Percentiles rank a stretch among this genome's conserved stretches.
phyloP scores from a whole-genome alignment of 1,140 invertebrate species.

The Latrodectus geometricus region DNA sequence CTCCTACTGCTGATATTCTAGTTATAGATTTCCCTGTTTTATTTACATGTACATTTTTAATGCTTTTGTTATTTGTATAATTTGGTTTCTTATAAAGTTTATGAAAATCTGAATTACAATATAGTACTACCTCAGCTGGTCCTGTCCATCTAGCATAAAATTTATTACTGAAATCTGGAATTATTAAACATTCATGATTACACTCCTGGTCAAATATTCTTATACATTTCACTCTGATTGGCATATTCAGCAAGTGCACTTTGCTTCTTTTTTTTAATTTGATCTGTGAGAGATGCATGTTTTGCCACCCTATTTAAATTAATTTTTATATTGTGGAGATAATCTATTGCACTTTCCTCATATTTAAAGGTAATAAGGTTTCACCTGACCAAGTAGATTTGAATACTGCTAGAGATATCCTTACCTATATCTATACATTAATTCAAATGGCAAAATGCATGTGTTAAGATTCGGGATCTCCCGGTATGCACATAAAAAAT shows the following conservation, averaged over 20 bases:
- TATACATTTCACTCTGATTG: neutral
- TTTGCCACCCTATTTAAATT: neutral
- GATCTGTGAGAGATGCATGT: neutral
- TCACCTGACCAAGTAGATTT: neutral
- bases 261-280: neutral
- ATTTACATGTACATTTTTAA: neutral
- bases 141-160: constrained; percentile 4
- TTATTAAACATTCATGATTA: neutral
- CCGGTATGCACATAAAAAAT: neutral
- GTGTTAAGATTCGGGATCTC: neutral
- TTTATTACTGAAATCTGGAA: neutral
- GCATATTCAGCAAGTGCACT: neutral
- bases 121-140: neutral
- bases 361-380: neutral
- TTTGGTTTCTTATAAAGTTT: no score
- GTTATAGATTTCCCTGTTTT: neutral
- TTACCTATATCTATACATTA: neutral
- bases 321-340: neutral
- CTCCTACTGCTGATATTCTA: neutral
- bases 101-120: no score
- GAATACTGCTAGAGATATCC: neutral
- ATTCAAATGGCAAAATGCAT: neutral
- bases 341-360: neutral
- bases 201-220: neutral
- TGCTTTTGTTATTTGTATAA: no score